phyloP scores from a whole-genome alignment of 1,140 invertebrate genomes.

The Eumeta japonica region DNA sequence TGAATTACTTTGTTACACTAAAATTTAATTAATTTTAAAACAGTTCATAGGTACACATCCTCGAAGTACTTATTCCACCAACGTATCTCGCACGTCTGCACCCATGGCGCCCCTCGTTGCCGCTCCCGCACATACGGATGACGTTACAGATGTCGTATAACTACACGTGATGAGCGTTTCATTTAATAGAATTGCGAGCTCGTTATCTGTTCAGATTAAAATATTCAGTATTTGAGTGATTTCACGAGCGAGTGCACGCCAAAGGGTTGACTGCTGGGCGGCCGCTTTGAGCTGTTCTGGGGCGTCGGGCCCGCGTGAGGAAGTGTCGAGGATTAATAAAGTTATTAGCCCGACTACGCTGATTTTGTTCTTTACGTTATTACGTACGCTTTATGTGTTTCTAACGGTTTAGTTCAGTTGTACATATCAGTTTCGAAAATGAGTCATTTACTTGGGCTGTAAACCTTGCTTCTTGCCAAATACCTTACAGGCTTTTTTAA shows the following conservation, averaged over 20 bases:
- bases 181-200: slow-evolving; percentile 57
- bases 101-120: slow-evolving; percentile 15
- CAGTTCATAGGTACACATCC: too few relatives aligned
- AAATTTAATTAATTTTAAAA: too few relatives aligned
- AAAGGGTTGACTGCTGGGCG: slow-evolving; percentile 55
- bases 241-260: slow-evolving; percentile 54
- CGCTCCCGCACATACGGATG: slow-evolving; percentile 27
- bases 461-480: too few relatives aligned
- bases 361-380: slow-evolving; percentile 9
- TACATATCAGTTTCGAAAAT: too few relatives aligned
- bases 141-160: slow-evolving; percentile 49
- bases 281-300: slow-evolving; percentile 53
- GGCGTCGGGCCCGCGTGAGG: slow-evolving; percentile 35
- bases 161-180: too few relatives aligned
- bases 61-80: too few relatives aligned
- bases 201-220: slow-evolving; percentile 58
- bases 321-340: slow-evolving; percentile 23
- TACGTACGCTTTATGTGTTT: too few relatives aligned
- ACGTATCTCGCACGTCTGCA: too few relatives aligned
- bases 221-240: slow-evolving; percentile 59
- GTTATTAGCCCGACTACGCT: slow-evolving; percentile 19
- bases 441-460: too few relatives aligned
- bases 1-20: too few relatives aligned
- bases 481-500: too few relatives aligned
- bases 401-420: too few relatives aligned